Percentiles rank a stretch among this genome's conserved stretches.
Evolutionary conservation across 2,888 invertebrate species (phyloP).

Genomic region (Drosophila kambysellisi): DNA sequence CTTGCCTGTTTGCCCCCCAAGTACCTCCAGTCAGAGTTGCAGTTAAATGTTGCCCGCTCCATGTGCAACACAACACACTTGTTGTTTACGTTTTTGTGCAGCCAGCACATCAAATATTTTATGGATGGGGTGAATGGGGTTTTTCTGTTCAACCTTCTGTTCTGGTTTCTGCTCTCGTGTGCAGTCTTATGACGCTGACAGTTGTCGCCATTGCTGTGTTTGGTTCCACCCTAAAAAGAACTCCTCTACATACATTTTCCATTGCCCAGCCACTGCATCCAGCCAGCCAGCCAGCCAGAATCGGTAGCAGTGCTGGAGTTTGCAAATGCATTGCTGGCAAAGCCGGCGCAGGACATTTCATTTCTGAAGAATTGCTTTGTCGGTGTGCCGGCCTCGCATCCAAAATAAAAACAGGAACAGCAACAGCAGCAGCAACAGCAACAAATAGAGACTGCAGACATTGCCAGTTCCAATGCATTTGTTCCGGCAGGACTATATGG

Average conservation of each 20-base stretch:
- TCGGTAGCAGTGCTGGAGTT: conserved; percentile 36
- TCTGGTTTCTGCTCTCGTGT: conserved; percentile 19
- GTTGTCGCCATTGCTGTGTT: conserved; percentile 64
- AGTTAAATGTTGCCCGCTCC: conserved; percentile 1
- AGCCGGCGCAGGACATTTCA: conserved; percentile 73
- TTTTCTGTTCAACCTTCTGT: background rate
- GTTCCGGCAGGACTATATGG: conserved; percentile 22
- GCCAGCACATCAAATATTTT: conserved; percentile 20
- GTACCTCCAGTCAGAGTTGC: conserved; percentile 14
- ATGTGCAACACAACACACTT: conserved; percentile 58
- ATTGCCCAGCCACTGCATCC: conserved; percentile 24
- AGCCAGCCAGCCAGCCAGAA: conserved; percentile 7
- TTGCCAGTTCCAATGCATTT: conserved; percentile 58
- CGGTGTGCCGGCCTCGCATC: conserved; percentile 49
- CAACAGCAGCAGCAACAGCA: conserved; percentile 14
- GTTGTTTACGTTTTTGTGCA: conserved; percentile 63
- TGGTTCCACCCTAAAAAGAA: conserved; percentile 31
- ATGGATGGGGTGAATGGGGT: background rate
- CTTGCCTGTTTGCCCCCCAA: conserved; percentile 34
- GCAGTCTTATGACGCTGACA: conserved; percentile 73
- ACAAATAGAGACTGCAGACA: conserved; percentile 42
- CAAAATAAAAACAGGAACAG: conserved; percentile 55
- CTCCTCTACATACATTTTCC: background rate
- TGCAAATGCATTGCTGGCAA: conserved; percentile 66
- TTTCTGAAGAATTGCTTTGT: conserved; percentile 82